Percentiles rank a stretch among this genome's conserved stretches.
Conservation (phyloP, 2,888 invertebrate species). For the Ctenicera cuprea region DNA sequence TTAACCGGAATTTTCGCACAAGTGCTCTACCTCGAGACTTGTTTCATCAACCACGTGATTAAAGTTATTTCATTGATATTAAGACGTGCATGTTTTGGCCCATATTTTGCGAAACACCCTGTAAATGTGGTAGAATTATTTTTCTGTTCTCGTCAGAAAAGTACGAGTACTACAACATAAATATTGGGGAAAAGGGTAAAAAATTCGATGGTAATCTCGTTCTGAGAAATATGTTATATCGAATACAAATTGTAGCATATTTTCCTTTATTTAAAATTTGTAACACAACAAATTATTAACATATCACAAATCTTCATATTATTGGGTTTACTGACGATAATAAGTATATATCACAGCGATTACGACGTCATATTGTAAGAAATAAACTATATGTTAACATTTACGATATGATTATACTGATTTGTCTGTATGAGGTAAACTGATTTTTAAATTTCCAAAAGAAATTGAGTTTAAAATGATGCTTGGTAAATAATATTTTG, state of each 20-base stretch:
- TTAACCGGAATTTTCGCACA: too few relatives aligned
- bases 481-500: too few relatives aligned
- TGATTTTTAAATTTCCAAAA: conserved; percentile 48
- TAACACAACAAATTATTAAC: conserved; percentile 62
- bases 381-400: conserved; percentile 55
- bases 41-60: too few relatives aligned
- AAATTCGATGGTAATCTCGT: too few relatives aligned
- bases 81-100: too few relatives aligned
- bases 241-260: background rate
- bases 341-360: conserved; percentile 66
- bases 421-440: conserved; percentile 65
- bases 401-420: conserved; percentile 66
- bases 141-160: too few relatives aligned
- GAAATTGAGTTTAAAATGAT: background rate
- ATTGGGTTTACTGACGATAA: conserved; percentile 63
- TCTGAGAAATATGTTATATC: background rate
- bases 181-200: too few relatives aligned
- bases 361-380: conserved; percentile 61
- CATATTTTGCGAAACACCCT: too few relatives aligned
- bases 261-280: conserved; percentile 44
- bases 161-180: too few relatives aligned
- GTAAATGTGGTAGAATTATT: too few relatives aligned
- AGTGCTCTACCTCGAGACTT: too few relatives aligned
- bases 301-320: conserved; percentile 66
- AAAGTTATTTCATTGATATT: too few relatives aligned